Evolutionary conservation across 2,113 vertebrate genomes (phyloP).

Genomic region (Alethe diademata): DNA sequence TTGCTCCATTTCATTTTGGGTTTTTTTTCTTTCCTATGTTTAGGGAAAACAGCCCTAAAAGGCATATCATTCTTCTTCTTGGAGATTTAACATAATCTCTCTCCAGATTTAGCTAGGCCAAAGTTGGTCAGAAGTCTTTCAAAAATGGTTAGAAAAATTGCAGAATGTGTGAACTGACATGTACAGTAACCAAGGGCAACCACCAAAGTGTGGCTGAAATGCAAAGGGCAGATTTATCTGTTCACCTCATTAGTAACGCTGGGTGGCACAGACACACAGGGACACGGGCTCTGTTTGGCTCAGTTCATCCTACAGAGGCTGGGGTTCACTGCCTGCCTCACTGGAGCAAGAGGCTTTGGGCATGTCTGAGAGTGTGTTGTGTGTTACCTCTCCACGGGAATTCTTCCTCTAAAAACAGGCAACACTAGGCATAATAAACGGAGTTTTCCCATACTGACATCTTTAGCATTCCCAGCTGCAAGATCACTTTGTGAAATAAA

Average conservation of each 20-base stretch:
- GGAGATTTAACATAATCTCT: not conserved
- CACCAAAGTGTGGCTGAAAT: fast-evolving
- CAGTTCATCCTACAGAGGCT: not conserved
- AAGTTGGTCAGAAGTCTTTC: not conserved
- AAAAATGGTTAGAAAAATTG: not conserved
- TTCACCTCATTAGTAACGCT: fast-evolving
- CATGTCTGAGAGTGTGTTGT: not conserved
- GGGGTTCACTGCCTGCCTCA: not conserved
- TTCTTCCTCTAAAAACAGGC: not conserved
- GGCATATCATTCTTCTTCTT: not conserved
- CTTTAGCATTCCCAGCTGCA: not conserved
- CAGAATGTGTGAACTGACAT: not conserved
- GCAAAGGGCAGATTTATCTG: not conserved
- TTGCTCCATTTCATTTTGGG: not conserved
- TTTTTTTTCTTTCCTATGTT: not conserved
- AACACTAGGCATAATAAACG: not conserved
- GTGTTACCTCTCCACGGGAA: not conserved
- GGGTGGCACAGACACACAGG: not conserved
- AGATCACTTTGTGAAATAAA: not conserved
- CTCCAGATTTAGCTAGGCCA: not conserved
- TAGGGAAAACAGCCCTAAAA: not conserved
- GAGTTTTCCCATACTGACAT: not conserved
- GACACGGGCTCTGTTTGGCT: not conserved
- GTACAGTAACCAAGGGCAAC: not conserved
- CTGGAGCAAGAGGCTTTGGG: not conserved